Percentiles rank a stretch among this genome's conserved stretches.
Conservation (phyloP, 2,888 invertebrate species). For the Pardosa pseudoannulata region DNA sequence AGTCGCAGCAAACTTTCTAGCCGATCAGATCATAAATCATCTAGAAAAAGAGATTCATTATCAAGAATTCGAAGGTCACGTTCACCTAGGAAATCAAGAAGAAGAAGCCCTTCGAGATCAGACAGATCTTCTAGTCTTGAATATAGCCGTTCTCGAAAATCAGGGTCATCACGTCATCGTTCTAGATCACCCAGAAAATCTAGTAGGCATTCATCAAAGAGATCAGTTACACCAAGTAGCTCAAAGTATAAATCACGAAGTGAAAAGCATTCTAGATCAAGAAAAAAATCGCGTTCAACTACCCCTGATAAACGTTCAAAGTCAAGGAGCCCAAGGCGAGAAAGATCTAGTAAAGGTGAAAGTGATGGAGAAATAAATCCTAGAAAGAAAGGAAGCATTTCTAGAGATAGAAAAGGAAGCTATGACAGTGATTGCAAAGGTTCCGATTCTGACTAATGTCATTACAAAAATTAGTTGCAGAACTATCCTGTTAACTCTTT, state of each 20-base stretch:
- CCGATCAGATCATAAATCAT: constrained; percentile 24
- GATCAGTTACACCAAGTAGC: constrained; percentile 29
- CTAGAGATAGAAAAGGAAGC: constrained; percentile 34
- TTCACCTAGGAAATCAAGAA: constrained; percentile 46
- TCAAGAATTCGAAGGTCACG: constrained; percentile 32
- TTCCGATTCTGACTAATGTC: constrained; percentile 53
- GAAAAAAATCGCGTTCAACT: constrained; percentile 34
- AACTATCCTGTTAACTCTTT: too few relatives aligned
- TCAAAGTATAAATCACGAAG: constrained; percentile 29
- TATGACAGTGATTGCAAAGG: constrained; percentile 48
- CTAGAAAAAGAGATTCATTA: constrained; percentile 30
- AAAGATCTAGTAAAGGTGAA: constrained; percentile 32
- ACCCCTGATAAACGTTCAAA: constrained; percentile 42
- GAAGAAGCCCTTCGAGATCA: constrained; percentile 40
- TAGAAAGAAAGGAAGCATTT: background rate
- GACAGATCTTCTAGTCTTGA: constrained; percentile 57
- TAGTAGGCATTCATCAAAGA: constrained; percentile 44
- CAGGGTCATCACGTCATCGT: constrained; percentile 36
- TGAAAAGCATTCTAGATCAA: constrained; percentile 44
- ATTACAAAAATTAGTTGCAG: too few relatives aligned
- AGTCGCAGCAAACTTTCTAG: constrained; percentile 23
- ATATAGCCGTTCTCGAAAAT: constrained; percentile 20
- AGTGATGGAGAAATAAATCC: constrained; percentile 25
- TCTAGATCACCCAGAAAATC: constrained; percentile 49
- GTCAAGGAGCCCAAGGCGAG: constrained; percentile 51